phyloP scores from a whole-genome alignment of 2,888 invertebrate genomes.

The Dorcus hopei region DNA sequence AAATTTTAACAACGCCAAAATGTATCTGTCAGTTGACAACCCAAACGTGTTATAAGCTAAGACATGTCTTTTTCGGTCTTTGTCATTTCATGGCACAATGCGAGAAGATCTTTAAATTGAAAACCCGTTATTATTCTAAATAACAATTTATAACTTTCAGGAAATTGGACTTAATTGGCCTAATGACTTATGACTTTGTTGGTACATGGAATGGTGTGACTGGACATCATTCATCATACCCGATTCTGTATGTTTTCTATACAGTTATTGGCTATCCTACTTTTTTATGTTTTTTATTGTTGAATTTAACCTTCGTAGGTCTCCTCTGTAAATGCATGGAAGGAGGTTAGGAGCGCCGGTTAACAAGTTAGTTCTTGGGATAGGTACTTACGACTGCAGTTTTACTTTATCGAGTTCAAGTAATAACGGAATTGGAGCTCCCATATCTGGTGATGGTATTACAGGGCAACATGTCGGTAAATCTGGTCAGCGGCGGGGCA shows the following conservation, averaged over 20 bases:
- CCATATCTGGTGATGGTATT: too few species aligned
- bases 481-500: too few species aligned
- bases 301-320: too few species aligned
- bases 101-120: too few species aligned
- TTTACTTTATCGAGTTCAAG: conserved; percentile 55
- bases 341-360: conserved; percentile 55
- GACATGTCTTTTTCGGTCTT: too few species aligned
- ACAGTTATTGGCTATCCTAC: not conserved
- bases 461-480: too few species aligned
- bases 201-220: conserved; percentile 63
- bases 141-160: too few species aligned
- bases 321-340: conserved; percentile 50
- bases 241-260: conserved; percentile 49
- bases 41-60: too few species aligned
- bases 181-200: conserved; percentile 73
- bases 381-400: conserved; percentile 67
- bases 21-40: too few species aligned
- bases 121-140: too few species aligned
- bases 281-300: not conserved
- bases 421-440: conserved; percentile 54
- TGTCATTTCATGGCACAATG: too few species aligned
- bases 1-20: too few species aligned
- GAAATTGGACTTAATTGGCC: conserved; percentile 61
- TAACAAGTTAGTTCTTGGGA: conserved; percentile 65
- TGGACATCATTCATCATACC: conserved; percentile 64